Conservation (phyloP, 2,113 vertebrate genomes). For the Procavia capensis region DNA sequence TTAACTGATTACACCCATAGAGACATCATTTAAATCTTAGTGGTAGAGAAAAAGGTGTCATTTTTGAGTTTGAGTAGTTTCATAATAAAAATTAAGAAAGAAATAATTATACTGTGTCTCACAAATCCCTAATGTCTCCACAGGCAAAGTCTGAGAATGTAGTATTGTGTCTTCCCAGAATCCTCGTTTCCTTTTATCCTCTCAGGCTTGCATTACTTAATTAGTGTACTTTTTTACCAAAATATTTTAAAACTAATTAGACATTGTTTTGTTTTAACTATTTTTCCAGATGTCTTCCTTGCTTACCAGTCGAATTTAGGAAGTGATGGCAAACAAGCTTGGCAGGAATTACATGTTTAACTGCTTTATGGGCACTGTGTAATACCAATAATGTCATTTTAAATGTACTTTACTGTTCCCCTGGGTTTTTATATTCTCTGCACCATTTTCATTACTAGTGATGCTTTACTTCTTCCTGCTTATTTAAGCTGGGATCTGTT, state of each 20-base stretch:
- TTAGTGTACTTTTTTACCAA: constrained; percentile 72
- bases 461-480: constrained; percentile 28
- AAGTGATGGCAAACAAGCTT: constrained; percentile 67
- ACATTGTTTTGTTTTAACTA: constrained; percentile 79
- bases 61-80: constrained; percentile 13
- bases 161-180: constrained; percentile 22
- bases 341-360: constrained; percentile 50
- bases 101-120: constrained; percentile 34
- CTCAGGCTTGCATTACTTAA: constrained; percentile 68
- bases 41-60: neutral
- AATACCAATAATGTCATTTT: constrained; percentile 63
- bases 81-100: constrained; percentile 62
- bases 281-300: constrained; percentile 78
- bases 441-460: neutral
- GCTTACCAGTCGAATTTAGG: constrained; percentile 75
- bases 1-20: neutral
- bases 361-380: constrained; percentile 57
- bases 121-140: constrained; percentile 38
- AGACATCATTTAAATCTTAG: neutral
- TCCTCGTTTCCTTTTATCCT: constrained; percentile 54
- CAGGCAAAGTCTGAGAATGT: constrained; percentile 16
- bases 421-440: constrained; percentile 55
- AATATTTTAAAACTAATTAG: constrained; percentile 82
- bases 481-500: constrained; percentile 2
- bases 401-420: constrained; percentile 69